Evolutionary conservation across 2,797 vertebrate species (phyloP).

Genomic region (Borostomias antarcticus): DNA sequence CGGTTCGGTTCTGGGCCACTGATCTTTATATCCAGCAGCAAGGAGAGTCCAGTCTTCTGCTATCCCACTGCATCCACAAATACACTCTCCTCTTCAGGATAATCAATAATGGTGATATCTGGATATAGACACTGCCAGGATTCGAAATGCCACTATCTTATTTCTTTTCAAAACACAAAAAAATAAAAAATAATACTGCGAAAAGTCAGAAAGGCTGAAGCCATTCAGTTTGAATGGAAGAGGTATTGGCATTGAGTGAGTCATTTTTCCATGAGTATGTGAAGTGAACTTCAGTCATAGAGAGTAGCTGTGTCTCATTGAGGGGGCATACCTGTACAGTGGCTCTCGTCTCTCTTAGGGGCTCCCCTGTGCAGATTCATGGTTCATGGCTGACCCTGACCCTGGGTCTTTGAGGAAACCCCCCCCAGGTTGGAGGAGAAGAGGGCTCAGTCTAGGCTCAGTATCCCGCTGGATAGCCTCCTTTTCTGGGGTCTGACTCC

Average conservation of each 20-base stretch:
- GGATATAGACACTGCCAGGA: constrained; percentile 37
- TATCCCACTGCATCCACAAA: constrained; percentile 12
- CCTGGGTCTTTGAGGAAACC: constrained; percentile 42
- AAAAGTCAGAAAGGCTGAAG: constrained; percentile 30
- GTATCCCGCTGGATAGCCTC: constrained; percentile 81
- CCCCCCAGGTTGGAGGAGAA: constrained; percentile 14
- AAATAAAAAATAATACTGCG: constrained; percentile 37
- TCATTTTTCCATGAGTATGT: constrained; percentile 24
- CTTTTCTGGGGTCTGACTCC: constrained; percentile 80
- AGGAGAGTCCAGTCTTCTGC: constrained; percentile 13
- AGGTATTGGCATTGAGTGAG: constrained; percentile 34
- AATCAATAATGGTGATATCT: constrained; percentile 32
- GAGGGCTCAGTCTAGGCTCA: constrained; percentile 48
- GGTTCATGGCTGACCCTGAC: too few relatives aligned
- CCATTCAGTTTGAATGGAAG: constrained; percentile 35
- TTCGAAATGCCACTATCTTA: constrained; percentile 48
- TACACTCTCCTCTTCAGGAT: constrained; percentile 26
- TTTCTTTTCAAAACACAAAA: constrained; percentile 48
- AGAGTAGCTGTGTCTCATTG: constrained; percentile 39
- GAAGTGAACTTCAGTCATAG: constrained; percentile 26
- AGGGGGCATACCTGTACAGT: not conserved
- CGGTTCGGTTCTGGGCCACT: constrained; percentile 21
- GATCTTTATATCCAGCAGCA: constrained; percentile 15
- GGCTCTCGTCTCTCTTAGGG: constrained; percentile 20
- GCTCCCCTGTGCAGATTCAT: constrained; percentile 38